These are phyloP conservation scores for Bagarius yarrelli DNA, from an alignment of 2,113 vertebrate species.

Conservation along the genomic window DNA sequence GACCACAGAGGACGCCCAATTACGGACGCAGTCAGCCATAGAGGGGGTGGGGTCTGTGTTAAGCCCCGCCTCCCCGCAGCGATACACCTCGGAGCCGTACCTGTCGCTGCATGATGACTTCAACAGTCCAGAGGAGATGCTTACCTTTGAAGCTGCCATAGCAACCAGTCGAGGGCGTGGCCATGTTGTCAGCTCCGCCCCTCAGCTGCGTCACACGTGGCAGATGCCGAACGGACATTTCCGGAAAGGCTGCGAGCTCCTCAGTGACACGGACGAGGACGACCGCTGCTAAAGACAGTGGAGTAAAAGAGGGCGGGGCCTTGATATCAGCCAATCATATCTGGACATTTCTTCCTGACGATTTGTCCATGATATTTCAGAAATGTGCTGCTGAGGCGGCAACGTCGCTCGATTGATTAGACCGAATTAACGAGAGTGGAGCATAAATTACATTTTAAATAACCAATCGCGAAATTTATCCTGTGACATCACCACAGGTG, in stretches of 20 bases:
- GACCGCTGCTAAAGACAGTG: constrained; percentile 83
- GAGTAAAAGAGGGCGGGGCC: not conserved
- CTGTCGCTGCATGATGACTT: constrained; percentile 85
- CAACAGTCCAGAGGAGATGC: constrained; percentile 84
- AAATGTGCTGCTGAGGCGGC: not conserved
- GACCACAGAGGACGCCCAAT: constrained; percentile 64
- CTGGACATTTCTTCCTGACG: not conserved
- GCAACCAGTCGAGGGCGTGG: constrained; percentile 87
- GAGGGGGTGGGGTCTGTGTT: constrained; percentile 44
- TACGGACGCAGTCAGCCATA: constrained; percentile 57
- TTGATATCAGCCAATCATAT: not conserved
- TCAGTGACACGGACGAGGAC: constrained; percentile 93
- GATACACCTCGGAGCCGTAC: constrained; percentile 96
- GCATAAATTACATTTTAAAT: too few relatives aligned
- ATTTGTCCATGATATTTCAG: not conserved
- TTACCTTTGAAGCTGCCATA: constrained; percentile 92
- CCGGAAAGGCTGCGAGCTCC: constrained; percentile 80
- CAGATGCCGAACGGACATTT: constrained; percentile 96
- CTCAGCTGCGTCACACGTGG: constrained; percentile 90
- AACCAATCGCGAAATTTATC: too few relatives aligned
- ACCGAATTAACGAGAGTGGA: not conserved
- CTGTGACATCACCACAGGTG: too few relatives aligned
- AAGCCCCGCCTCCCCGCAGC: constrained; percentile 80
- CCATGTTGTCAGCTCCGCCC: constrained; percentile 88
- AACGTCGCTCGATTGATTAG: not conserved